Percentiles rank a stretch among this genome's conserved stretches.
phyloP scores from a whole-genome alignment of 2,888 invertebrate genomes.

The Lampropteryx suffumata region DNA sequence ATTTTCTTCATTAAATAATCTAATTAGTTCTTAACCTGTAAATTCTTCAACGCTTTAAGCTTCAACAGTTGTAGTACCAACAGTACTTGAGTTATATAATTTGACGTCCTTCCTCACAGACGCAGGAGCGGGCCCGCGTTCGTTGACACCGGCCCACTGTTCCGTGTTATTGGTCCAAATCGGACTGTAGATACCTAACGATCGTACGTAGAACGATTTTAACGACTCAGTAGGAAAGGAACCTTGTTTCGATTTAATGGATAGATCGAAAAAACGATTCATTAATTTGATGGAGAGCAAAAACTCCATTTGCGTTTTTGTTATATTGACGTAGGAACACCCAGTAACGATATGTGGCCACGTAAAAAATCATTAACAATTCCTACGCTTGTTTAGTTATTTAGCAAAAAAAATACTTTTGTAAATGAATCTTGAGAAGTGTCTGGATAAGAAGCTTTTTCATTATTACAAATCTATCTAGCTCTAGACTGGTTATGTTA shows the following conservation, averaged over 20 bases:
- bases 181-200: conserved; percentile 54
- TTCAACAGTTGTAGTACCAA: conserved; percentile 2
- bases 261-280: conserved; percentile 14
- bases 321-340: not conserved
- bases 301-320: not conserved
- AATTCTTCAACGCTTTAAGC: not conserved
- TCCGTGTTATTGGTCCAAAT: conserved; percentile 74
- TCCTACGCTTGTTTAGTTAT: no score
- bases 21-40: not conserved
- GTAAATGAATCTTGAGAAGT: no score
- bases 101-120: conserved; percentile 27
- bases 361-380: no score
- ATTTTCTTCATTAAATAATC: not conserved
- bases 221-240: conserved; percentile 34
- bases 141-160: conserved; percentile 65
- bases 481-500: no score
- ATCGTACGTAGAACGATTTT: conserved; percentile 47
- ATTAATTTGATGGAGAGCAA: conserved; percentile 8
- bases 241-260: conserved; percentile 24
- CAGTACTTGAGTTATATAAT: conserved; percentile 23
- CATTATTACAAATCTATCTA: no score
- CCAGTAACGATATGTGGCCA: not conserved
- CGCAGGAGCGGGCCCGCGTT: conserved; percentile 38
- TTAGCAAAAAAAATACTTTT: no score
- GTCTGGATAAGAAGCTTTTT: no score